These are phyloP conservation scores for Stenodema calcarata DNA, from an alignment of 2,888 invertebrate genomes.

Conservation along the genomic window DNA sequence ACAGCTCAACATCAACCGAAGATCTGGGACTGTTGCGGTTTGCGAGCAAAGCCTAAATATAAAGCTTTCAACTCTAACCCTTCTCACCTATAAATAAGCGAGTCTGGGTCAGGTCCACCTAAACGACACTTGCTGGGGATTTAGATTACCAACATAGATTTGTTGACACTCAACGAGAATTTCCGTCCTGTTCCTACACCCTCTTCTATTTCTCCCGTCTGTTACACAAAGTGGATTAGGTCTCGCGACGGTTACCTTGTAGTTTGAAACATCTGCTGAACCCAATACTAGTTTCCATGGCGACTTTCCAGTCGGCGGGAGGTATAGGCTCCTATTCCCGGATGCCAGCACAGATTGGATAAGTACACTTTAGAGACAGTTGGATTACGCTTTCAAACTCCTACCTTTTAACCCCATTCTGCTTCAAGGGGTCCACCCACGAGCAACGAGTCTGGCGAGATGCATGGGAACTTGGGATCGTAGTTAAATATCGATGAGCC, in stretches of 20 bases:
- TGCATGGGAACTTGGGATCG: too few species aligned
- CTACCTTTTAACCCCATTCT: too few species aligned
- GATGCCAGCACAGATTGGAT: not conserved
- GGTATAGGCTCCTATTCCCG: not conserved
- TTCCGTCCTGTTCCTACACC: not conserved
- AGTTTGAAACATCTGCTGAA: not conserved
- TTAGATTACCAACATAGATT: not conserved
- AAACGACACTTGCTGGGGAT: constrained; percentile 5
- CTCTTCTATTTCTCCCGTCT: not conserved
- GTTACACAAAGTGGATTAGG: not conserved
- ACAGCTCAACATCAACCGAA: not conserved
- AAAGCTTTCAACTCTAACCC: not conserved
- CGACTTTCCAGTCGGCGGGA: not conserved
- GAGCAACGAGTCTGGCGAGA: too few species aligned
- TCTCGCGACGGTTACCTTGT: not conserved
- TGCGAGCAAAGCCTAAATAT: not conserved
- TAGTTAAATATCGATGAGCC: too few species aligned
- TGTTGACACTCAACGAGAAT: not conserved
- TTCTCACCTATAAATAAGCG: constrained; percentile 6
- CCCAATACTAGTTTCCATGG: not conserved
- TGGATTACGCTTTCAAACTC: too few species aligned
- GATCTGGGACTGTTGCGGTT: not conserved
- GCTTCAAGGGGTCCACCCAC: too few species aligned
- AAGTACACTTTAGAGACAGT: not conserved
- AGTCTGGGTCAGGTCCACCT: constrained; percentile 14